Percentiles rank a stretch among this genome's conserved stretches.
Conservation (phyloP, 2,888 invertebrate genomes). For the Herminia tarsipennalis region DNA sequence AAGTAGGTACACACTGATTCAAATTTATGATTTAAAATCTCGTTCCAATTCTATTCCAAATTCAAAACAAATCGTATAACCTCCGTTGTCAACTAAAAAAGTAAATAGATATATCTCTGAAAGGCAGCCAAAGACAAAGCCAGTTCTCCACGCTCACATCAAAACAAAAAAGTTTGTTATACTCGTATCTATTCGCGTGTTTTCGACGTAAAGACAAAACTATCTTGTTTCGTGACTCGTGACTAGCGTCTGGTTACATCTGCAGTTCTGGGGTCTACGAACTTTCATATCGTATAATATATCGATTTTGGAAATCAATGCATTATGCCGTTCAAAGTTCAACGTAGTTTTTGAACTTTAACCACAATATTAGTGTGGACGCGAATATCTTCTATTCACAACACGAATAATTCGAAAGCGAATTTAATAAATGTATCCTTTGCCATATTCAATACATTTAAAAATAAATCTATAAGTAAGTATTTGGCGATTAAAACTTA, state of each 20-base stretch:
- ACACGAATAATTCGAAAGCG: too few species aligned
- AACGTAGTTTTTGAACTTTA: neutral
- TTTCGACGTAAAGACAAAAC: constrained; percentile 31
- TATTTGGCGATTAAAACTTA: too few species aligned
- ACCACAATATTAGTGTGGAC: too few species aligned
- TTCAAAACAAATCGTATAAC: neutral
- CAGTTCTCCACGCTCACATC: constrained; percentile 1
- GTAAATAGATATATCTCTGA: too few species aligned
- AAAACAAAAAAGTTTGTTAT: constrained; percentile 13
- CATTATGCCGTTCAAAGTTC: constrained; percentile 11
- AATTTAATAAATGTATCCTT: too few species aligned
- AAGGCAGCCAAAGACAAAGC: constrained; percentile 1
- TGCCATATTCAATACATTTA: too few species aligned
- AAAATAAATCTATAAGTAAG: too few species aligned
- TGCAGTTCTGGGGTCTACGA: constrained; percentile 49
- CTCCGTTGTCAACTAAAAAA: too few species aligned
- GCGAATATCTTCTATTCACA: too few species aligned
- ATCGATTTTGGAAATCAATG: constrained; percentile 34
- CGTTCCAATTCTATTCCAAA: too few species aligned
- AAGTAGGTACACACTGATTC: too few species aligned
- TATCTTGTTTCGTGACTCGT: constrained; percentile 33
- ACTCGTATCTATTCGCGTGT: constrained; percentile 39
- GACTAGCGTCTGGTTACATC: constrained; percentile 43
- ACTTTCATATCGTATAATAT: constrained; percentile 37
- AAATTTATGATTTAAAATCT: too few species aligned